Percentiles rank a stretch among this genome's conserved stretches.
These are phyloP conservation scores for Drosophila nigricruria DNA, from an alignment of 2,888 invertebrate genomes.

Conservation along the genomic window DNA sequence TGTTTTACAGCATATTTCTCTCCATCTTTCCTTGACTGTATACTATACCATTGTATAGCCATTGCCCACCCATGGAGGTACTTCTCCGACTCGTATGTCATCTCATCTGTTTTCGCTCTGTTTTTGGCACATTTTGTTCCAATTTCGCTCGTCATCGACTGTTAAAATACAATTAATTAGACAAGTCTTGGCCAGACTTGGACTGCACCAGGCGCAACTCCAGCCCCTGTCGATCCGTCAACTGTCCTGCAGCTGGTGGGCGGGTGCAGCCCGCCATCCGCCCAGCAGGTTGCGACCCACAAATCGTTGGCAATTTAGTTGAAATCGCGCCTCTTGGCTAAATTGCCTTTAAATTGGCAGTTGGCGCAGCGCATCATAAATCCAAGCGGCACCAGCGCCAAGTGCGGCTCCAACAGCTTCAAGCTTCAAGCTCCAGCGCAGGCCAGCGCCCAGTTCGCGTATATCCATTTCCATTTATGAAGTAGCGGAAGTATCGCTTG, in stretches of 20 bases:
- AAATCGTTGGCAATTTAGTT: slow-evolving; percentile 82
- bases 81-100: background rate
- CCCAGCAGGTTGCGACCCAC: slow-evolving; percentile 38
- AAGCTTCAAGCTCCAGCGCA: slow-evolving; percentile 23
- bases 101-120: background rate
- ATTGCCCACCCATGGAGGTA: background rate
- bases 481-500: slow-evolving; percentile 63
- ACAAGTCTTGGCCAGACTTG: background rate
- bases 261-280: slow-evolving; percentile 10
- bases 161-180: slow-evolving; percentile 54
- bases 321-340: slow-evolving; percentile 82
- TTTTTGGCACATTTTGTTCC: slow-evolving; percentile 2
- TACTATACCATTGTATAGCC: background rate
- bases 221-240: slow-evolving; percentile 31
- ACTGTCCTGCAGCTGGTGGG: slow-evolving; percentile 14
- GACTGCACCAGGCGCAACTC: slow-evolving; percentile 4
- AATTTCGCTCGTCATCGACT: slow-evolving; percentile 18
- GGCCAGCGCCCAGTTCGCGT: background rate
- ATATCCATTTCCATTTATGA: slow-evolving; percentile 51
- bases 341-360: slow-evolving; percentile 84
- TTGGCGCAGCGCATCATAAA: slow-evolving; percentile 73
- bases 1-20: background rate
- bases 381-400: slow-evolving; percentile 54
- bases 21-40: background rate
- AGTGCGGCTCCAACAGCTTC: slow-evolving; percentile 23